Percentiles rank a stretch among this genome's conserved stretches.
These are phyloP conservation scores for Neodiprion virginianus DNA, from an alignment of 1,140 invertebrate species.

Conservation along the genomic window DNA sequence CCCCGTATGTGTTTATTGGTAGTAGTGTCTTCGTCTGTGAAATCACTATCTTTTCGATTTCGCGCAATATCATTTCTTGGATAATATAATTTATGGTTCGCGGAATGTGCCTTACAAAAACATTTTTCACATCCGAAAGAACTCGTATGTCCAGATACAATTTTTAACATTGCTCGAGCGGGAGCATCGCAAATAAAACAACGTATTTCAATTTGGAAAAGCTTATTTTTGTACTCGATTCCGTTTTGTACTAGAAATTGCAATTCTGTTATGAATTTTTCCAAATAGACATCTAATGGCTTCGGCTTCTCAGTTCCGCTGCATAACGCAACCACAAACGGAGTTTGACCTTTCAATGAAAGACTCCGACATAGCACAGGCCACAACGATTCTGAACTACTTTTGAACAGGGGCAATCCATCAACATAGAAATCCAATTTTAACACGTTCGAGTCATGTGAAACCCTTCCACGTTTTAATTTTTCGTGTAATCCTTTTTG, in stretches of 20 bases:
- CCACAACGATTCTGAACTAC: not conserved
- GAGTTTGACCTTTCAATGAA: not conserved
- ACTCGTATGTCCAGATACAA: constrained; percentile 25
- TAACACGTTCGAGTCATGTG: not conserved
- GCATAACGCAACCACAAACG: not conserved
- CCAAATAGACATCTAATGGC: constrained; percentile 26
- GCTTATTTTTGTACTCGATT: constrained; percentile 18
- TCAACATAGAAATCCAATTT: not conserved
- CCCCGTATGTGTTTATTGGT: not conserved
- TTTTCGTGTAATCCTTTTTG: not conserved
- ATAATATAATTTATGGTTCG: constrained; percentile 23
- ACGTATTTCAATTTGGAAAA: constrained; percentile 18
- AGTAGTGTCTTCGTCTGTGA: not conserved
- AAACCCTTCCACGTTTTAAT: not conserved
- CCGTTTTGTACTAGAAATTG: constrained; percentile 21
- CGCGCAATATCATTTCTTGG: not conserved
- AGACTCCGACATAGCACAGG: not conserved
- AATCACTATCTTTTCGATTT: not conserved
- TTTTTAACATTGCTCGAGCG: constrained; percentile 27
- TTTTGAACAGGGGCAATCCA: not conserved
- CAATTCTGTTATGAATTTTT: constrained; percentile 34
- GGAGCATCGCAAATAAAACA: constrained; percentile 33
- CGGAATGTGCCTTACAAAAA: constrained; percentile 25
- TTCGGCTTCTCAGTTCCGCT: constrained; percentile 27
- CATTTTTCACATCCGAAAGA: constrained; percentile 34